Conservation (phyloP, 2,113 vertebrate species). For the Alouatta palliata region DNA sequence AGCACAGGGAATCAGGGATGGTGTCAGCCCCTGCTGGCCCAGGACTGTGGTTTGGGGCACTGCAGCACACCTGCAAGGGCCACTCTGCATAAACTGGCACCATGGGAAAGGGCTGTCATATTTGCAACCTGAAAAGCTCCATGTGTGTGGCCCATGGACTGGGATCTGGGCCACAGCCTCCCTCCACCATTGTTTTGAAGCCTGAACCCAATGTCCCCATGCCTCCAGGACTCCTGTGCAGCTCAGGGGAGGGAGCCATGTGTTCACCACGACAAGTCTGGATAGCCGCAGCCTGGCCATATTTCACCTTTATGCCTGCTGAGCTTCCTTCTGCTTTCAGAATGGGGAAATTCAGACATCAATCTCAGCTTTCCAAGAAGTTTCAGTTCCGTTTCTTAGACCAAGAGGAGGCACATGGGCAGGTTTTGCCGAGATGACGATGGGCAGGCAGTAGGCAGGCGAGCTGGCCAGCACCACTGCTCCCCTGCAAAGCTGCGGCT, state of each 20-base stretch:
- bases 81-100: accelerated
- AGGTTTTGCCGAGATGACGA: slow-evolving; percentile 60
- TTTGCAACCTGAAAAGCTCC: not conserved
- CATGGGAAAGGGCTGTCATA: not conserved
- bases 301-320: not conserved
- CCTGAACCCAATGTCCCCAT: not conserved
- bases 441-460: slow-evolving; percentile 47
- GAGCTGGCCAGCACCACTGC: slow-evolving; percentile 70
- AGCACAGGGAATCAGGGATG: accelerated
- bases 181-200: accelerated
- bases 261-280: accelerated
- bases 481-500: slow-evolving; percentile 41
- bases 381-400: not conserved
- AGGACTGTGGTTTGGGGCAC: not conserved
- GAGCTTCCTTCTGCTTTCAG: slow-evolving; percentile 41
- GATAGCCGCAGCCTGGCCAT: not conserved
- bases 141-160: not conserved
- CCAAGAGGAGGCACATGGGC: slow-evolving; percentile 37
- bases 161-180: not conserved
- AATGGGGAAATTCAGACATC: not conserved
- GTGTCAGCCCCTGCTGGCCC: accelerated
- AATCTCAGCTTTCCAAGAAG: slow-evolving; percentile 18
- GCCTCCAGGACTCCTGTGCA: not conserved
- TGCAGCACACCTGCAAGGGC: accelerated
- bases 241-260: not conserved